These are phyloP conservation scores for Sarcophaga rosellei DNA, from an alignment of 2,888 invertebrate genomes.

Conservation along the genomic window DNA sequence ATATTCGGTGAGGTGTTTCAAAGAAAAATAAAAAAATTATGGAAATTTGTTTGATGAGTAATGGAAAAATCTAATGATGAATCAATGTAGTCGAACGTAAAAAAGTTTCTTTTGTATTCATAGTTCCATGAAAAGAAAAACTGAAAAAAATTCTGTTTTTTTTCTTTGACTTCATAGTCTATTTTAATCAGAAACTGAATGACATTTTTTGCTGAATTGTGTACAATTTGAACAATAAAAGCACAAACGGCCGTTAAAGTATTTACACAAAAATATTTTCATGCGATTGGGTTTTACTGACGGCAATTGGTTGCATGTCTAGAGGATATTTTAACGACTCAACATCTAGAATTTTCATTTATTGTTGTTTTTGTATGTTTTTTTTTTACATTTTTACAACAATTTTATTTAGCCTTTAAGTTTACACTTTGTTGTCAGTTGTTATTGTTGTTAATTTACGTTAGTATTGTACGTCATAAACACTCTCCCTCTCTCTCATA, in stretches of 20 bases:
- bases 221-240: background rate
- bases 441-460: constrained; percentile 41
- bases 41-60: background rate
- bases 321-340: constrained; percentile 53
- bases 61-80: constrained; percentile 12
- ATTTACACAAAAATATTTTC: background rate
- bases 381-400: constrained; percentile 34
- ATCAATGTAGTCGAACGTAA: background rate
- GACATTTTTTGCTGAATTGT: background rate
- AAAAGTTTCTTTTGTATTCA: background rate
- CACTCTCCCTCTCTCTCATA: too few species aligned
- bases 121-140: background rate
- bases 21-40: background rate
- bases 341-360: constrained; percentile 54
- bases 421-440: constrained; percentile 51
- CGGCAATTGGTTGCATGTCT: constrained; percentile 50
- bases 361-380: constrained; percentile 6
- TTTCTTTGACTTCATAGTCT: background rate
- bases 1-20: too few species aligned
- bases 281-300: background rate
- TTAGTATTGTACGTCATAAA: constrained; percentile 2
- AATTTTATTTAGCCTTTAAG: constrained; percentile 53
- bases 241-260: constrained; percentile 7
- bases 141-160: background rate
- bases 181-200: constrained; percentile 9